Evolutionary conservation across 2,113 vertebrate species (phyloP), one percentile per base, ranked within the genome.

Genomic region (Herpetotheres cachinnans): DNA sequence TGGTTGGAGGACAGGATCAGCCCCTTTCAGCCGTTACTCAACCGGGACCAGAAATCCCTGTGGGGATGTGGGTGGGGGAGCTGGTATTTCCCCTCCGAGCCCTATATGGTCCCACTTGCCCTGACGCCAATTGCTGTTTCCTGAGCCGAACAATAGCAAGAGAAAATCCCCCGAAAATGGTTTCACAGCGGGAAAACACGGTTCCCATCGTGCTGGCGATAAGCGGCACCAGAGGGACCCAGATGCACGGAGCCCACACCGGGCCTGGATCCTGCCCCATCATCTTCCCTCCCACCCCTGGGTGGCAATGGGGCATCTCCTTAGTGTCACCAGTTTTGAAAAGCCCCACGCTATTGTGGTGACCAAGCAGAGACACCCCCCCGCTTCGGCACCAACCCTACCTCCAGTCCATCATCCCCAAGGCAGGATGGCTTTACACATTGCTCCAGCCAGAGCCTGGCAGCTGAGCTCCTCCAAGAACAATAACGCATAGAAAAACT

Each of bases 131-230:
- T 36, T 59, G 50, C 72, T 3, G 16, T 26, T 97, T 97, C 96
- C 96, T 95, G 95, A 95, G 56, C 38, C 0, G 0, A 96, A 97
- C 96, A 97, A 97, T 97, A 91, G 95, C 17, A 0, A 86, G 63
- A 94, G 91, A 95, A 94, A 96, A 94, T 91, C 27, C 93, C 86
- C 86, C 2, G 20, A 86, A 97, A 95, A 47, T 21, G 61, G 58
- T 92, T 91, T 85, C 2, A 0, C 27, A 34, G 69, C 0, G 46
- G 81, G 85, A 76, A 87, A 82, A 56, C 18, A 3, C 0, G 0
- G n/a, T 59, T 67, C 30, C 78, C 65, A 30, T 49, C 58, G 6
- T 1, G 2, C 30, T 6, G 9, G 38, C 0, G 10, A n/a, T 4
- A 17, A 44, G 62, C n/a, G 59, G 46, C 1, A 6, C 74, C 4